phyloP scores from a whole-genome alignment of 1,140 invertebrate genomes.

The Hypsibius dujardini region DNA sequence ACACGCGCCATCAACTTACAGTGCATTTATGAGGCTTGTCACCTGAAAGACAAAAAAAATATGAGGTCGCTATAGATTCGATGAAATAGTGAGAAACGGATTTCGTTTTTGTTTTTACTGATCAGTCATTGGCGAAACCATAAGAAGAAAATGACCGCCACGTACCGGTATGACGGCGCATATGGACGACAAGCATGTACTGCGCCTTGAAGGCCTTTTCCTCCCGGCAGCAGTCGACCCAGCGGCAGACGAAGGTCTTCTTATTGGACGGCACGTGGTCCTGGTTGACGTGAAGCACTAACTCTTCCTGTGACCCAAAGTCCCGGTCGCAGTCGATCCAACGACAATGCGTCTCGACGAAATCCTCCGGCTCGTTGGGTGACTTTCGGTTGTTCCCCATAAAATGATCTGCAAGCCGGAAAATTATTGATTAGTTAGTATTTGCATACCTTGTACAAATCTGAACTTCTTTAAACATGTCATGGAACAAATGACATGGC shows the following conservation, averaged over 20 bases:
- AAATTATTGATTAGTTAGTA: neutral
- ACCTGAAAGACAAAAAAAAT: no score
- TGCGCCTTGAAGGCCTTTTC: slow-evolving; percentile 98
- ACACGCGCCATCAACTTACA: no score
- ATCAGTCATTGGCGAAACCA: no score
- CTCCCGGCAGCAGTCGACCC: slow-evolving; percentile 83
- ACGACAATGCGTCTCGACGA: slow-evolving; percentile 91
- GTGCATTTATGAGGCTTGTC: slow-evolving; percentile 98
- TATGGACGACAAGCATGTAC: slow-evolving; percentile 98
- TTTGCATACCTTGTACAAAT: neutral
- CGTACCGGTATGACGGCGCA: slow-evolving; percentile 93
- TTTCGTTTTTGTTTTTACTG: no score
- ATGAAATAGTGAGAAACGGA: no score
- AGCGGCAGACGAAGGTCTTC: slow-evolving; percentile 84
- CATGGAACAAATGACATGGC: no score
- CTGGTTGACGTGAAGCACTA: slow-evolving; percentile 74
- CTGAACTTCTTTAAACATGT: slow-evolving; percentile 25
- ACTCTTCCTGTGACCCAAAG: slow-evolving; percentile 62
- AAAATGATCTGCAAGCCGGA: neutral
- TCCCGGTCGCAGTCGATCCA: slow-evolving; percentile 82
- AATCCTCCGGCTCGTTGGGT: slow-evolving; percentile 70
- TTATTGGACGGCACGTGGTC: slow-evolving; percentile 40
- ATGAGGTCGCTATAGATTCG: no score
- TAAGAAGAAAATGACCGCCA: no score
- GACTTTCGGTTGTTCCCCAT: slow-evolving; percentile 27